Percentiles rank a stretch among this genome's conserved stretches.
phyloP scores from a whole-genome alignment of 1,140 invertebrate species.

The Tetragonula clypearis region DNA sequence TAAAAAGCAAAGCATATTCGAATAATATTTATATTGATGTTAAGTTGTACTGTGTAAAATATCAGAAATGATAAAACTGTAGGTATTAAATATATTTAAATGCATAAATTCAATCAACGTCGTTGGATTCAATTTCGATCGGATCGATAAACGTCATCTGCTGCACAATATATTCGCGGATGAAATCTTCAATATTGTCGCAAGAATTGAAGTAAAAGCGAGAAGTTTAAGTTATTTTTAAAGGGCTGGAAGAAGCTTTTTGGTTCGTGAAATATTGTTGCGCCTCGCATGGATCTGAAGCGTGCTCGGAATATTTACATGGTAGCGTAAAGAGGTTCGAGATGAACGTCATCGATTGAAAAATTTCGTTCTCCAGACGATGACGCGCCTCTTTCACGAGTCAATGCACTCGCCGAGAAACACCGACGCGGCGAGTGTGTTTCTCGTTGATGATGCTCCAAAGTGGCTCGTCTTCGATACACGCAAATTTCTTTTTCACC shows the following conservation, averaged over 20 bases:
- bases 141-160: neutral
- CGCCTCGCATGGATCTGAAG: neutral
- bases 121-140: too few species aligned
- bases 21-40: neutral
- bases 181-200: neutral
- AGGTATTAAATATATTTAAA: too few species aligned
- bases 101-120: too few species aligned
- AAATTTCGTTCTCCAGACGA: slow-evolving; percentile 8
- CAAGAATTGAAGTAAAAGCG: neutral
- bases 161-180: neutral
- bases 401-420: neutral
- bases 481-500: slow-evolving; percentile 20
- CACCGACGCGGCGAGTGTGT: neutral
- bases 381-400: neutral
- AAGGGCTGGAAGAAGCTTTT: neutral
- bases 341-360: slow-evolving; percentile 10
- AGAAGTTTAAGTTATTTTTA: neutral
- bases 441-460: neutral
- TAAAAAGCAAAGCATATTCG: too few species aligned
- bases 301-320: neutral
- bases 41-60: neutral
- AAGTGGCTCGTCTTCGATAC: slow-evolving; percentile 6
- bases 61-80: too few species aligned
- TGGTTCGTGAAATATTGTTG: neutral
- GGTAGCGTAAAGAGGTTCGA: neutral